These are phyloP conservation scores for Nephrotoma appendiculata DNA, from an alignment of 2,888 invertebrate species.

Conservation along the genomic window DNA sequence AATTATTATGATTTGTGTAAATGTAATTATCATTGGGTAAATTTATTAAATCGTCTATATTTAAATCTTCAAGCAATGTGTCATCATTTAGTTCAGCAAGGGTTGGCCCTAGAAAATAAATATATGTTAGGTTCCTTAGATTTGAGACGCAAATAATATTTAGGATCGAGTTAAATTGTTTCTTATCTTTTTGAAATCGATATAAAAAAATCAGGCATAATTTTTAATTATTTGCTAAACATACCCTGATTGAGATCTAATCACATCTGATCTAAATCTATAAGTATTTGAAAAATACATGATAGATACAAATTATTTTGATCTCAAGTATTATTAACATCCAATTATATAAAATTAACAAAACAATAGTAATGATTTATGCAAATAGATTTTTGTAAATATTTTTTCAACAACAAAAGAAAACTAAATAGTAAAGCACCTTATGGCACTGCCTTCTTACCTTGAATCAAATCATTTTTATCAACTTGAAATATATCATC, in stretches of 20 bases:
- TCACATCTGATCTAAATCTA: neutral
- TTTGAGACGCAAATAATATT: neutral
- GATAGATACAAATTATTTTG: neutral
- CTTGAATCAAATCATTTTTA: conserved; percentile 67
- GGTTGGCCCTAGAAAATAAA: conserved; percentile 43
- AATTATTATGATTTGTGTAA: conserved; percentile 12
- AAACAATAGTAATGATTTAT: neutral
- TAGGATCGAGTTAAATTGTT: neutral
- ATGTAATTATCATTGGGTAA: conserved; percentile 2
- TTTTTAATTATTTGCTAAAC: neutral
- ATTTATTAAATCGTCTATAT: conserved; percentile 58
- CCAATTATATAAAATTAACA: neutral
- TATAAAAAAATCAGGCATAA: neutral
- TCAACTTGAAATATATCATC: conserved; percentile 84
- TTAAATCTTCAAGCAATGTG: conserved; percentile 62
- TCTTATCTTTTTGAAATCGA: neutral
- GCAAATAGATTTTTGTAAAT: neutral
- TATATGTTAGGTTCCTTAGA: neutral
- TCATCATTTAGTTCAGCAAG: conserved; percentile 76
- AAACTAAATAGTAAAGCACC: neutral
- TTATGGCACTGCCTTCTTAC: neutral
- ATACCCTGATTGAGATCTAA: neutral
- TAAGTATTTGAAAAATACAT: neutral
- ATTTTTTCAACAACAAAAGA: neutral
- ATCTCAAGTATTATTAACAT: neutral